Percentiles rank a stretch among this genome's conserved stretches.
Evolutionary conservation across 2,113 vertebrate species (phyloP).

Genomic region (Ailuropoda melanoleuca): DNA sequence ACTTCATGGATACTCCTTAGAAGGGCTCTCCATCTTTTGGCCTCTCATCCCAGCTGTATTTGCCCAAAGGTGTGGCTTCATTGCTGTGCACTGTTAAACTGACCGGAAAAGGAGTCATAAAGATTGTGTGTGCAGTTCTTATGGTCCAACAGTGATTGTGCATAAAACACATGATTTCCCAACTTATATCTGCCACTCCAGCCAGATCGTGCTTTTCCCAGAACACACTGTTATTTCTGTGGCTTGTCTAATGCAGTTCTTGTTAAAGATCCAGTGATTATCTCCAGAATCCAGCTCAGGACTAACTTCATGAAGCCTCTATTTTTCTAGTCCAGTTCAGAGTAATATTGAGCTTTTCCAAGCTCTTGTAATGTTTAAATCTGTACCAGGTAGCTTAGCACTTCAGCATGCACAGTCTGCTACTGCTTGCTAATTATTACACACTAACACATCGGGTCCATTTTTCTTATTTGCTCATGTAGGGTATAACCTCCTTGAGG

Average conservation of each 20-base stretch:
- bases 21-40: slow-evolving; percentile 12
- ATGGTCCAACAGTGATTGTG: not conserved
- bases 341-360: not conserved
- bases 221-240: not conserved
- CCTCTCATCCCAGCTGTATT: not conserved
- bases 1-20: slow-evolving; percentile 18
- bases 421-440: not conserved
- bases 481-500: not conserved
- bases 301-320: not conserved
- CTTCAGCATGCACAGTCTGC: not conserved
- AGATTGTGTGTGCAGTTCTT: not conserved
- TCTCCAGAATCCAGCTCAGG: not conserved
- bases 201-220: not conserved
- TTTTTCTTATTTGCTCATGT: not conserved
- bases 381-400: not conserved
- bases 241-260: not conserved
- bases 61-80: slow-evolving; percentile 48
- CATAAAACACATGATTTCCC: not conserved
- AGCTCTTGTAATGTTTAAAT: not conserved
- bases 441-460: not conserved
- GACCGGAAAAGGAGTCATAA: not conserved
- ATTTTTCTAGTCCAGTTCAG: not conserved
- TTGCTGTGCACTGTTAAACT: not conserved
- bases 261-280: not conserved
- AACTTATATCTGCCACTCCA: not conserved